Base-by-base conservation (phyloP, 2,888 invertebrate genomes). In the Mythimna albipuncta region DNA sequence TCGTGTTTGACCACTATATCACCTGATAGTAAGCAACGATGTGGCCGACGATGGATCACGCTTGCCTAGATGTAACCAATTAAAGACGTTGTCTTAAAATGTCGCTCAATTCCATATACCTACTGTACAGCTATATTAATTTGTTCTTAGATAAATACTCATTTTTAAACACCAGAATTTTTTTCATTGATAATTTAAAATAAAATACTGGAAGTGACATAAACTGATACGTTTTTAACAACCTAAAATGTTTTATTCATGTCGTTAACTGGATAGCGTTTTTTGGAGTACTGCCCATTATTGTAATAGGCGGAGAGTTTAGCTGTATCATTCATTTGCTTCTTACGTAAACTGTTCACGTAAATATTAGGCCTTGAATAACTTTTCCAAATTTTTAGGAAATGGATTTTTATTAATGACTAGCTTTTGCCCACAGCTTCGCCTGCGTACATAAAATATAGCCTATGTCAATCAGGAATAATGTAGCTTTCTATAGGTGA, bases 231-330 rank as follows among this genome's bases (percentile, higher is more conserved):
- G 47, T 72, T 67, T 73, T 79, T 73, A 73, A 80, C 63, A 64
- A 78, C n/a, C 11, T 10, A 0, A 47, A 77, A 69, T 77, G 73
- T 79, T 73, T 73, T 67, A 82, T 79, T 83, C 54, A 79, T 80
- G 57, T 66, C 57, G 50, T 66, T 66, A 69, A 64, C 55, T n/a
- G 41, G 6, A 10, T 21, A 62, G n/a, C 10, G 11, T 19, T 64
- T 77, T 80, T 83, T 82, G 64, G 74, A 69, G 61, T 62, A 61
- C 21, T 79, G 54, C 66, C 74, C 66, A 64, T 67, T 54, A 44
- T 64, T 61, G 19, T 64, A 69, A 59, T 63, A 50, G 44, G 50
- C 52, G 35, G 26, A 47, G 11, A 62, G 57, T 50, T 64, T 21
- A 10, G 52, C 57, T 26, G 57, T 47, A 63, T 58, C 52, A 26